Conservation (phyloP, 2,797 vertebrate species). For the Ctenochaetus hawaiiensis region DNA sequence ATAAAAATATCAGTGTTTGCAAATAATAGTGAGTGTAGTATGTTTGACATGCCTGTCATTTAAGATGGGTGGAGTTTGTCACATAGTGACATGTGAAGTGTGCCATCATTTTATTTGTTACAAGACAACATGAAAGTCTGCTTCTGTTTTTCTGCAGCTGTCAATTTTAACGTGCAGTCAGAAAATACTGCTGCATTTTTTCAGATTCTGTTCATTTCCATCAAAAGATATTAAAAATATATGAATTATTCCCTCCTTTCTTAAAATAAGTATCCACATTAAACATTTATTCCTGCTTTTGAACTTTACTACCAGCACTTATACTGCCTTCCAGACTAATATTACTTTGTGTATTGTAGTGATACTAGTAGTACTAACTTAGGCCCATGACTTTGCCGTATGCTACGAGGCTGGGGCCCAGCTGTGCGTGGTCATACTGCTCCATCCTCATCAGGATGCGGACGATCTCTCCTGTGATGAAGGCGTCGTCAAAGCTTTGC, state of each 20-base stretch:
- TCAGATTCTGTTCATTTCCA: not conserved
- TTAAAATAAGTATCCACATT: not conserved
- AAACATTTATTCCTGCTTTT: not conserved
- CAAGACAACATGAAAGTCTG: not conserved
- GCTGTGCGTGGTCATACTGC: constrained; percentile 78
- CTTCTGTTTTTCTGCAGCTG: not conserved
- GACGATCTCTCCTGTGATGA: constrained; percentile 82
- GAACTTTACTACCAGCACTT: not conserved
- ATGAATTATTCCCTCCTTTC: not conserved
- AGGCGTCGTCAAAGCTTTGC: constrained; percentile 82
- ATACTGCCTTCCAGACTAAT: not conserved
- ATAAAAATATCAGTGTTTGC: not conserved
- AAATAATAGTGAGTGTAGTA: not conserved
- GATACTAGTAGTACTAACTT: constrained; percentile 57
- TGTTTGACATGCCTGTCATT: not conserved
- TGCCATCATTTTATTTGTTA: not conserved
- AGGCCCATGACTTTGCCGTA: constrained; percentile 83
- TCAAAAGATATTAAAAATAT: not conserved
- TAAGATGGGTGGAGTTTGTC: not conserved
- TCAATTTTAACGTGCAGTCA: not conserved
- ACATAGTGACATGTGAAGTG: not conserved
- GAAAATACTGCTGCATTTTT: not conserved
- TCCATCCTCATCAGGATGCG: constrained; percentile 79
- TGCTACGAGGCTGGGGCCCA: constrained; percentile 72
- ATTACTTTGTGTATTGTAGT: not conserved